Conservation (phyloP, 2,113 vertebrate genomes). For the Bufo bufo region DNA sequence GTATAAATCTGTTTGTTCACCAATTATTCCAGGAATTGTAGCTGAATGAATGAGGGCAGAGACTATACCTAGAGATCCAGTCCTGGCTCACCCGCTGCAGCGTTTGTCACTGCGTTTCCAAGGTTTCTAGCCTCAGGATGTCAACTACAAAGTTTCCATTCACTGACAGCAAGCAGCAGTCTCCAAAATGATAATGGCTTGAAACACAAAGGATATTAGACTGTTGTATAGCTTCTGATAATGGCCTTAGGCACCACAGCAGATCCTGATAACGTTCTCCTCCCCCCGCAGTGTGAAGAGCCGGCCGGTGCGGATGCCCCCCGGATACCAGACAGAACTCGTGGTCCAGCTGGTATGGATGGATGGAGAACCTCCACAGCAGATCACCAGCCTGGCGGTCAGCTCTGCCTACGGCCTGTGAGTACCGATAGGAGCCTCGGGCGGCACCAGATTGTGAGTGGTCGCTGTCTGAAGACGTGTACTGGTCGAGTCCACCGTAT, state of each 20-base stretch:
- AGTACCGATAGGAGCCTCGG: conserved; percentile 67
- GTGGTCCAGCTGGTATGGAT: conserved; percentile 92
- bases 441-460: too few species aligned
- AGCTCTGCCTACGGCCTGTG: conserved; percentile 98
- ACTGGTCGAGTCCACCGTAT: too few species aligned
- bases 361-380: conserved; percentile 93
- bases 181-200: too few species aligned
- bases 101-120: not conserved
- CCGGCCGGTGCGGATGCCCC: conserved; percentile 84
- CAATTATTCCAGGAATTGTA: not conserved
- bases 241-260: too few species aligned
- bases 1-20: not conserved
- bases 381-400: conserved; percentile 90
- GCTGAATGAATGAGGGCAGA: not conserved
- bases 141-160: too few species aligned
- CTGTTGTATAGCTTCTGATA: not conserved
- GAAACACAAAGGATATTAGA: too few species aligned
- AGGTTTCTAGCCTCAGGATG: not conserved
- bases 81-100: too few species aligned
- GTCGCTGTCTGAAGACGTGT: too few species aligned
- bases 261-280: conserved; percentile 4
- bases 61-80: too few species aligned
- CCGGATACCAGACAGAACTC: conserved; percentile 94
- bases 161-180: too few species aligned
- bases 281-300: conserved; percentile 81